Conservation (phyloP, 2,797 vertebrate species). For the Lindbergichthys nudifrons region DNA sequence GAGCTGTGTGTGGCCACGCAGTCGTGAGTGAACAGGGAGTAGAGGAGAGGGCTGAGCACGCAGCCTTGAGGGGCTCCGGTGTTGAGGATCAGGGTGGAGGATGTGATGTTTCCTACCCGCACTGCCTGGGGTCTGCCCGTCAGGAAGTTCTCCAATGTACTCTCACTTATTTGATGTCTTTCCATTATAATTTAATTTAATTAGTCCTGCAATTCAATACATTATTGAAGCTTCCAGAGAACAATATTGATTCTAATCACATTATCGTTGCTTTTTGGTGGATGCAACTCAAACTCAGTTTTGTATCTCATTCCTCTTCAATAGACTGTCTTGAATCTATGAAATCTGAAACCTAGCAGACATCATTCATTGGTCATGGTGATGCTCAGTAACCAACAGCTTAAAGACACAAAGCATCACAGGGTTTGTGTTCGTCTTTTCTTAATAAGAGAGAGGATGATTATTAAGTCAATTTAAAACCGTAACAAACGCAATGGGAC, state of each 20-base stretch:
- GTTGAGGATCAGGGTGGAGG: too few relatives aligned
- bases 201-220: conserved; percentile 12
- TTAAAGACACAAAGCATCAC: conserved; percentile 38
- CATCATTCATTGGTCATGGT: conserved; percentile 15
- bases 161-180: conserved; percentile 25
- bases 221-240: conserved; percentile 38
- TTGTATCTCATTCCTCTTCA: conserved; percentile 10
- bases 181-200: conserved; percentile 30
- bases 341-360: conserved; percentile 56
- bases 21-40: too few relatives aligned
- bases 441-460: conserved; percentile 17
- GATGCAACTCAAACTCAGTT: conserved; percentile 31
- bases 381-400: conserved; percentile 34
- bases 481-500: conserved; percentile 2
- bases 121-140: too few relatives aligned
- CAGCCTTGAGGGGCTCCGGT: too few relatives aligned
- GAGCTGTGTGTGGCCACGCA: too few relatives aligned
- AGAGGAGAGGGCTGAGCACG: too few relatives aligned
- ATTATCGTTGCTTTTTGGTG: conserved; percentile 23
- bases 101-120: too few relatives aligned
- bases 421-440: conserved; percentile 34
- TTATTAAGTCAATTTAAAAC: conserved; percentile 15
- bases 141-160: conserved; percentile 3
- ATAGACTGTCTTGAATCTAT: conserved; percentile 35
- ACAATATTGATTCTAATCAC: conserved; percentile 40